Base-by-base conservation (phyloP, 2,113 vertebrate species). In the Maccullochella peelii region DNA sequence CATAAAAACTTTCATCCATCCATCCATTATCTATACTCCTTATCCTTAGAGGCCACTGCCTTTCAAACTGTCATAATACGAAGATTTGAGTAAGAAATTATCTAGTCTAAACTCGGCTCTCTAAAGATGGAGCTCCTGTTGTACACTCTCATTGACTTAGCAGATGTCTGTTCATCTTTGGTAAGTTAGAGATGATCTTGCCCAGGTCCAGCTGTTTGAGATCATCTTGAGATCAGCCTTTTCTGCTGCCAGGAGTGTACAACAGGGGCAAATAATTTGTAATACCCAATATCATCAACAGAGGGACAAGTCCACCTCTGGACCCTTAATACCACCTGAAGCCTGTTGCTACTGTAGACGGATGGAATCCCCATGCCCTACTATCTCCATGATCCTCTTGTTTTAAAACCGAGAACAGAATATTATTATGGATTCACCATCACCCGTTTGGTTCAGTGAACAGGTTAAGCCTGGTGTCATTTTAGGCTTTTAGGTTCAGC, bases 281-380 rank as follows among this genome's bases (percentile, higher is more conserved):
- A 81, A 36, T 92, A 55, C 79, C 63, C 42, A 68, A 16, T 77
- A 57, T 82, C 47, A 33, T 89, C 91, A 92, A 86, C 84, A 91
- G 91, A 88, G 87, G 93, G 91, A 61, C 86, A 57, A 42, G 40
- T 85, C 54, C 84, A 80, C 81, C 80, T 78, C 80, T 79, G 83
- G 18, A 81, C 69, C 63, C 25, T 36, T 74, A 27, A 67, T 71
- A 11, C 33, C 42, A 11, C 5, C 23, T 80, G 78, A 83, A 68
- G 70, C 47, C 80, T 75, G 67, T 68, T 70, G 33, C 57, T 14
- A 20, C 27, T 30, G 30, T 44, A n/a, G 16, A 59, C n/a, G 42
- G 75, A 61, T 73, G 42, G 25, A 8, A 42, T 1, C 44, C 42
- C 40, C 72, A 42, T 61, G 47, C 18, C 20, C n/a, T 52, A 36